Percentiles rank a stretch among this genome's conserved stretches.
phyloP scores from a whole-genome alignment of 2,113 vertebrate genomes.

The Aplodontia rufa region DNA sequence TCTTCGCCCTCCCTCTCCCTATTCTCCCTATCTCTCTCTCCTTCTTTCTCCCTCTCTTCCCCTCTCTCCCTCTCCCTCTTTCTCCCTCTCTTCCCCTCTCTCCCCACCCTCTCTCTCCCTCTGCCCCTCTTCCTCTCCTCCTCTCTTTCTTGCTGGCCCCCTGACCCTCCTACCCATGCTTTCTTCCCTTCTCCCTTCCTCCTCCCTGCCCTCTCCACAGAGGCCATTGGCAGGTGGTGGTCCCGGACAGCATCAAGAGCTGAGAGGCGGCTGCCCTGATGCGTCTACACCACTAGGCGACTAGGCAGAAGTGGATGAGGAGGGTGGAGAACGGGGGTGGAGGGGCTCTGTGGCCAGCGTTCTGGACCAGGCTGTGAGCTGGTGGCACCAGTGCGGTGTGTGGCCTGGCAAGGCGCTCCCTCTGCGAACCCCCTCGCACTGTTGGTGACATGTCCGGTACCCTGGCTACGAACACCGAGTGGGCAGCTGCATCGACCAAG shows the following conservation, averaged over 20 bases:
- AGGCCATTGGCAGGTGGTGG: neutral
- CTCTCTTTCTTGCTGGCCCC: too few species aligned
- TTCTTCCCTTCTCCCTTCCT: neutral
- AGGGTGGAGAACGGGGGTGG: neutral
- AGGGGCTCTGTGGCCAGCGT: neutral
- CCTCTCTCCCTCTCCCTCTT: neutral
- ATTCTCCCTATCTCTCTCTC: too few species aligned
- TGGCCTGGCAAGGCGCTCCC: too few species aligned
- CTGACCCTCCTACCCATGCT: neutral
- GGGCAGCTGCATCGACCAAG: neutral
- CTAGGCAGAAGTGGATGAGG: neutral
- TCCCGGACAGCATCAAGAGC: neutral
- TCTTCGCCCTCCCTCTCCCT: too few species aligned
- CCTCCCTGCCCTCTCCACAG: neutral
- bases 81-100: rapidly evolving
- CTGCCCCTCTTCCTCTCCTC: neutral
- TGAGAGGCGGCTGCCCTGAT: neutral
- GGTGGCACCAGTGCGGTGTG: neutral
- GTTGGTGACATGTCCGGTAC: too few species aligned
- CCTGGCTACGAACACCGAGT: too few species aligned
- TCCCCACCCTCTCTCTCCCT: too few species aligned
- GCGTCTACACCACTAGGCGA: neutral
- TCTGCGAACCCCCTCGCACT: too few species aligned
- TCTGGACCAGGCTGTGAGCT: neutral
- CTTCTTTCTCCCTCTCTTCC: too few species aligned